Conservation (phyloP, 2,113 vertebrate species). For the Ceuthmochares aereus region DNA sequence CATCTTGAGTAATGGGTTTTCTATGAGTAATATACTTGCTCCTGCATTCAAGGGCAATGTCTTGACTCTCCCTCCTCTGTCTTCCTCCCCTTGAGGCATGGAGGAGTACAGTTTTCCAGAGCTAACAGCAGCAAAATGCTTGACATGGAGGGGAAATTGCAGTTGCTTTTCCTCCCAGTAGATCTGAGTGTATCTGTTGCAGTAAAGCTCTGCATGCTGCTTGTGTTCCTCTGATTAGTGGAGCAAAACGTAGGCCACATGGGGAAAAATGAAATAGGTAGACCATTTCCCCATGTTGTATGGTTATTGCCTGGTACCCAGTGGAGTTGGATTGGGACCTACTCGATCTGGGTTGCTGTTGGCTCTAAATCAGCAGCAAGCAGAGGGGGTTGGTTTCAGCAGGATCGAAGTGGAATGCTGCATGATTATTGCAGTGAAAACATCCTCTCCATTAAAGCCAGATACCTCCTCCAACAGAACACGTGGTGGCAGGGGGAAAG, state of each 20-base stretch:
- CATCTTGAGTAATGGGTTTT: background rate
- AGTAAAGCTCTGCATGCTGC: background rate
- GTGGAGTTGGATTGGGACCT: accelerated
- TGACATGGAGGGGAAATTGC: background rate
- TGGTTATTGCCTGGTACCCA: background rate
- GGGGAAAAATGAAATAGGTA: background rate
- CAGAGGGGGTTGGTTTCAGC: background rate
- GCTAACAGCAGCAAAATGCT: background rate
- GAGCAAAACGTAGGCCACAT: accelerated
- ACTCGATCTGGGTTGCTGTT: background rate
- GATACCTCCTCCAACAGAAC: background rate
- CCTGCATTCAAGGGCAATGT: background rate
- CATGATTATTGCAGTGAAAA: accelerated
- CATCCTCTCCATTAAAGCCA: background rate
- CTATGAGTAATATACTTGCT: background rate
- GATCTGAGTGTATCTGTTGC: background rate
- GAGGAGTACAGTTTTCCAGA: background rate
- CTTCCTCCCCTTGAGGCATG: background rate
- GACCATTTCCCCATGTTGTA: background rate
- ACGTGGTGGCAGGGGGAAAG: accelerated
- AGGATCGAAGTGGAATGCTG: background rate
- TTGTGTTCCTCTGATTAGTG: background rate
- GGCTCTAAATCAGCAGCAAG: background rate
- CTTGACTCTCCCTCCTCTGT: background rate
- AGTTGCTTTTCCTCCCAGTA: background rate